Base-by-base conservation (phyloP, 2,888 invertebrate species). In the Notodonta ziczac region DNA sequence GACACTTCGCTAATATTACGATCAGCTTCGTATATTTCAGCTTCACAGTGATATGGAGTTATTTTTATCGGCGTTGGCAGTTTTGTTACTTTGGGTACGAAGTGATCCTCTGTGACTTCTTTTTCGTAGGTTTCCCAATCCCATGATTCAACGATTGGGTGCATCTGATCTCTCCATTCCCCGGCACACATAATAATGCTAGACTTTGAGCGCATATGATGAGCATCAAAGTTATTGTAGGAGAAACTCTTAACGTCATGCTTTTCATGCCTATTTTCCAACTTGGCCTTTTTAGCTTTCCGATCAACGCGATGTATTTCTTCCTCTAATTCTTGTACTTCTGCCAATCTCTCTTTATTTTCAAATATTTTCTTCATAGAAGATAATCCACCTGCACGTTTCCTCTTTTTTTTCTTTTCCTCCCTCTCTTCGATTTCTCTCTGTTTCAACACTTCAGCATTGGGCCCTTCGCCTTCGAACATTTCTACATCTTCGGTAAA, bases 341-440 rank as follows among this genome's bases (percentile, higher is more conserved):
- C 96, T 3, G 96, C 96, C 48, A 95, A 91, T 70, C 93, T 95
- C 82, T 97, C 96, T 84, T 97, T 97, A 59, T 96, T 96, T 88
- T 97, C 97, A 84, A 97, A 97, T 75, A 97, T 96, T 89, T 96
- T 96, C 71, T 95, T 95, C 85, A 95, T 94, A 58, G 95, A 94
- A 57, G 95, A 95, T 32, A 96, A 81, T 56, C 95, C 95, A 72
- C 95, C 94, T n/a, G 95, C 94, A 60, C 95, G 91, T 81, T 96
- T 95, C 56, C 95, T 92, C 72, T 94, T 95, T 65, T 93, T 93
- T 71, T 93, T 94, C 67, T 85, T 94, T 55, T 93, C 92, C 72
- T 95, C 94, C 8, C 94, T 79, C 76, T 95, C 95, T 74, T 94
- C 90, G 8, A 85, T 89, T 84, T 95, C 95, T 52, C 95, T 94